Evolutionary conservation across 2,113 vertebrate genomes (phyloP), one percentile per base, ranked within the genome.

Genomic region (Epinephelus fuscoguttatus): DNA sequence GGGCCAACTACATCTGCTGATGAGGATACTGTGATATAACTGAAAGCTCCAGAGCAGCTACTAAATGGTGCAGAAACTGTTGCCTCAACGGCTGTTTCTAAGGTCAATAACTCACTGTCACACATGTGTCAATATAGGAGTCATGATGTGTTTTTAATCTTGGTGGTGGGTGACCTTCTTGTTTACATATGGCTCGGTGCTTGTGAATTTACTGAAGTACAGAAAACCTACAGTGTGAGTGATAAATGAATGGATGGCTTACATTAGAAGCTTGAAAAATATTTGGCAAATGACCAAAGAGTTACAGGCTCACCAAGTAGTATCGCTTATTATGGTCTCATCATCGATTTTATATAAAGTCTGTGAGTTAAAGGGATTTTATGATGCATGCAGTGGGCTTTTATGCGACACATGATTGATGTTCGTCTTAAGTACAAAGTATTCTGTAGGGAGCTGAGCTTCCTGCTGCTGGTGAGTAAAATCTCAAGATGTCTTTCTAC

Each of bases 361-460:
- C 14, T 4, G 19, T 40, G 71, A 78, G 11, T 40, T 62, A 10
- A 76, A 69, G 63, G n/a, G 2, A 57, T 63, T 82, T 86, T 17
- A 78, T 53, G 55, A 19, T 47, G 75, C 59, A 23, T 45, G 21
- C 25, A 23, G 17, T 40, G 13, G 37, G n/a, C n/a, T 61, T 87
- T 82, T 75, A 75, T 82, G 56, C 15, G 1, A 13, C 50, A n/a
- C 18, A 9, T 73, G 73, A 78, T 75, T 56, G 27, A 79, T 72
- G 70, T 63, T 37, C 61, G 21, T 52, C 71, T 40, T 47, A 5
- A 77, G 13, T 40, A 12, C 15, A 61, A 62, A 75, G 7, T 19
- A 42, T 47, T 14, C 12, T 68, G 40, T 18, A 7, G 17, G 53
- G 68, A 73, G 52, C 10, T 30, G 52, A 72, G 62, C 60, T 67